Evolutionary conservation across 1,140 invertebrate genomes (phyloP).

Genomic region (Polypedilum pembai): DNA sequence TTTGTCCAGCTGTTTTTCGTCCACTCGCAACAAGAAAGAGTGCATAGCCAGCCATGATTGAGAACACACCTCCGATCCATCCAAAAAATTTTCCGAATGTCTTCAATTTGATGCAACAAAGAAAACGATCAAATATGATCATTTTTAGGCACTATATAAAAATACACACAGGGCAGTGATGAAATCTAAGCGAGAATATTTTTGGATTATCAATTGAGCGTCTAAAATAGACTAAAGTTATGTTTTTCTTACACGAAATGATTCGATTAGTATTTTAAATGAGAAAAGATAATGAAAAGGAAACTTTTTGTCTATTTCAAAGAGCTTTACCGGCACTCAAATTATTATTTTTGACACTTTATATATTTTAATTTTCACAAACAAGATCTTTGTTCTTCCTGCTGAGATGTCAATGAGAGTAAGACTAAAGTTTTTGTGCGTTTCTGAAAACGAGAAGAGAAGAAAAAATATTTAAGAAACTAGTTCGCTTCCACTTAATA

Average conservation of each 20-base stretch:
- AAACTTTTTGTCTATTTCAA: background rate
- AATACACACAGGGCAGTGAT: background rate
- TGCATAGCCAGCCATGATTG: background rate
- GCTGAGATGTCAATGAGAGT: background rate
- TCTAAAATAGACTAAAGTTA: background rate
- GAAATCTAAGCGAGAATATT: conserved; percentile 3
- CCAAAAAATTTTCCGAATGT: background rate
- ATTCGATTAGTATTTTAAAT: background rate
- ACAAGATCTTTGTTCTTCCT: background rate
- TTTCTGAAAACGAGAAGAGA: background rate
- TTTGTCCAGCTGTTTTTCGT: background rate
- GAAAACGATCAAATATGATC: background rate
- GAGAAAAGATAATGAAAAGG: background rate
- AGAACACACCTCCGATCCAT: background rate
- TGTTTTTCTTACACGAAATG: background rate
- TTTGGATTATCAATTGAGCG: background rate
- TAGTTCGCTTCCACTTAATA: background rate
- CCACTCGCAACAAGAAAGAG: background rate
- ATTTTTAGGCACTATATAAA: background rate
- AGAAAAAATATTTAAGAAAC: background rate
- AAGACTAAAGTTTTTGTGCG: background rate
- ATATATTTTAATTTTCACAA: background rate
- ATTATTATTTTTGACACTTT: background rate
- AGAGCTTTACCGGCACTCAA: background rate
- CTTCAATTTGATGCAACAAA: background rate